Percentiles rank a stretch among this genome's conserved stretches.
phyloP scores from a whole-genome alignment of 2,113 vertebrate genomes.

The Candoia aspera region DNA sequence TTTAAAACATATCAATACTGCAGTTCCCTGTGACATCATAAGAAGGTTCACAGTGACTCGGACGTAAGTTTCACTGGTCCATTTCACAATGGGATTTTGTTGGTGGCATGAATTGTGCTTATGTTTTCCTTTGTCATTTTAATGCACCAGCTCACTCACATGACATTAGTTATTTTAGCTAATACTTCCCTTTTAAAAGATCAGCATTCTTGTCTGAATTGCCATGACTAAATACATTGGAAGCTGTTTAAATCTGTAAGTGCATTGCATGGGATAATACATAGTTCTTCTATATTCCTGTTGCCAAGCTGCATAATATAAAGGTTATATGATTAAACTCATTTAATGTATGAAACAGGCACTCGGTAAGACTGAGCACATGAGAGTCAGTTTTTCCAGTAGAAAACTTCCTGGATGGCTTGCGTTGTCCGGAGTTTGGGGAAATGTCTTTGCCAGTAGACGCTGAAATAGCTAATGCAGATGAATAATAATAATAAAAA shows the following conservation, averaged over 20 bases:
- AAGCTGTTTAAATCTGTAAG: conserved; percentile 73
- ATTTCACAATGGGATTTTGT: conserved; percentile 33
- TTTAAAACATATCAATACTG: background rate
- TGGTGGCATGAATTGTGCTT: conserved; percentile 71
- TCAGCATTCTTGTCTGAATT: conserved; percentile 70
- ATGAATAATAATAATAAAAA: conserved; percentile 72
- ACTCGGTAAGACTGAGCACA: conserved; percentile 47
- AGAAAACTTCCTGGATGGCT: conserved; percentile 52
- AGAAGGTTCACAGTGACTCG: background rate
- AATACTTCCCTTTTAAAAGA: conserved; percentile 73
- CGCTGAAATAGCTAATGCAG: conserved; percentile 77
- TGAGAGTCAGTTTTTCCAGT: conserved; percentile 72
- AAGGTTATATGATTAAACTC: conserved; percentile 73
- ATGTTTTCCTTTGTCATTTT: conserved; percentile 76
- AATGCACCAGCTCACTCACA: conserved; percentile 68
- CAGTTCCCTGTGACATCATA: background rate
- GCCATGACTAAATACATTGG: conserved; percentile 75
- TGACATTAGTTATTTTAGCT: conserved; percentile 70
- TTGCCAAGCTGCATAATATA: conserved; percentile 74
- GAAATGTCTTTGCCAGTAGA: conserved; percentile 74
- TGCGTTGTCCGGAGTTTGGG: conserved; percentile 70
- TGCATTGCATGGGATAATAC: conserved; percentile 75
- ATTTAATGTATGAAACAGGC: conserved; percentile 76
- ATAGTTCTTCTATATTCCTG: conserved; percentile 61
- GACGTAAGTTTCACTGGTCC: background rate